phyloP scores from a whole-genome alignment of 2,797 vertebrate genomes.

The Paguma larvata region DNA sequence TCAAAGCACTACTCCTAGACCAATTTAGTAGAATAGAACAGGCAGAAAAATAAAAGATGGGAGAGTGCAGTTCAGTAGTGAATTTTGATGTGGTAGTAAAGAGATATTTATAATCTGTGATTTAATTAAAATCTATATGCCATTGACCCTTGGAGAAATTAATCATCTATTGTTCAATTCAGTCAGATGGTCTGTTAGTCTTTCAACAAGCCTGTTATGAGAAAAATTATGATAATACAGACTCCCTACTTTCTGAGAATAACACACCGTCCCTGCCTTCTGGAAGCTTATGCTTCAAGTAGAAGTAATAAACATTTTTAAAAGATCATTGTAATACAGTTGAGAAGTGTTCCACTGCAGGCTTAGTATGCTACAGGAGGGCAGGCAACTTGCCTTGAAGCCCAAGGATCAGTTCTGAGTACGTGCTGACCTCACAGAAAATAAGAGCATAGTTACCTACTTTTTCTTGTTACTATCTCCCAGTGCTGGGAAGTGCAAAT shows the following conservation, averaged over 20 bases:
- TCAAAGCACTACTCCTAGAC: conserved; percentile 6
- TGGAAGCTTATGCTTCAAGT: conserved; percentile 53
- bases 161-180: conserved; percentile 28
- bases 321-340: not conserved
- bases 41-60: not conserved
- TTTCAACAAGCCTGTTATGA: conserved; percentile 27
- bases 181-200: not conserved
- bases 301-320: not conserved
- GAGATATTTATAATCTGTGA: not conserved
- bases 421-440: conserved; percentile 12
- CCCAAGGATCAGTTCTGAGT: not conserved
- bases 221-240: conserved; percentile 1
- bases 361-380: not conserved
- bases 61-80: not conserved
- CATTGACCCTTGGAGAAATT: conserved; percentile 19
- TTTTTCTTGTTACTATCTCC: not conserved
- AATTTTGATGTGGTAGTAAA: not conserved
- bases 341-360: not conserved
- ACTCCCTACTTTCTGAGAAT: not conserved
- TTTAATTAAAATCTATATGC: conserved; percentile 52
- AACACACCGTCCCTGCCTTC: conserved; percentile 3
- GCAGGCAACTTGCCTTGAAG: not conserved
- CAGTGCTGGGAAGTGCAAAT: not conserved
- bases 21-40: not conserved
- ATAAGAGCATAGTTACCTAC: not conserved